A percentile compares a stretch with the other conserved stretches of the same genome.
These are phyloP conservation scores for Drosophila trapezifrons DNA, from an alignment of 1,140 invertebrate genomes.

Conservation along the genomic window DNA sequence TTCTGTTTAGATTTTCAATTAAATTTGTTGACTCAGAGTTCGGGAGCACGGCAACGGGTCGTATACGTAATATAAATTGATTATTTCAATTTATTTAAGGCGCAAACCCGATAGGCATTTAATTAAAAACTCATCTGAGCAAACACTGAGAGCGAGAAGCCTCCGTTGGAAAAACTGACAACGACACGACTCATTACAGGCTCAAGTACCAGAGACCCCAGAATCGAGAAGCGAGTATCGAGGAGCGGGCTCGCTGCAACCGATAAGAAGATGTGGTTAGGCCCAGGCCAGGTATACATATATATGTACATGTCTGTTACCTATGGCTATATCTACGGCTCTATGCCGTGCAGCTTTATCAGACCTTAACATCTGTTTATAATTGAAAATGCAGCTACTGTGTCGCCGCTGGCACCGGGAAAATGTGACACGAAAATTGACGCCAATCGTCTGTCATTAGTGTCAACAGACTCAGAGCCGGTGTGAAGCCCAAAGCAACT, in stretches of 20 bases:
- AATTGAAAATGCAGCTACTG: slow-evolving; percentile 84
- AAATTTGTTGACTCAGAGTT: slow-evolving; percentile 78
- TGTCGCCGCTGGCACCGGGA: slow-evolving; percentile 36
- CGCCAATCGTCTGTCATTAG: slow-evolving; percentile 79
- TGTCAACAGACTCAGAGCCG: slow-evolving; percentile 64
- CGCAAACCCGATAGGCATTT: slow-evolving; percentile 79
- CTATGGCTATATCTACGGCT: slow-evolving; percentile 23
- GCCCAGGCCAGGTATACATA: slow-evolving; percentile 1
- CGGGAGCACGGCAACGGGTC: slow-evolving; percentile 23
- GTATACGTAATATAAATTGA: slow-evolving; percentile 82
- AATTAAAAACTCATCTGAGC: slow-evolving; percentile 81
- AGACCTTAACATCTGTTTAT: slow-evolving; percentile 82
- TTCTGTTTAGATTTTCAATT: slow-evolving; percentile 84
- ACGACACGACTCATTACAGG: slow-evolving; percentile 80
- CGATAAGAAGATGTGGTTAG: slow-evolving; percentile 48
- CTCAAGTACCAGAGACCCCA: slow-evolving; percentile 65
- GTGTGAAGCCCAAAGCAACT: slow-evolving; percentile 21
- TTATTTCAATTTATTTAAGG: slow-evolving; percentile 82
- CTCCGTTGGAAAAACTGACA: slow-evolving; percentile 10
- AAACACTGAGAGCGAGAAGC: slow-evolving; percentile 47
- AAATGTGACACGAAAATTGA: slow-evolving; percentile 76
- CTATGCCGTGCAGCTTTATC: slow-evolving; percentile 53
- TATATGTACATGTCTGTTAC: not conserved
- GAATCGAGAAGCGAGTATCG: slow-evolving; percentile 19
- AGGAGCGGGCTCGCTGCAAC: slow-evolving; percentile 19